These are phyloP conservation scores for Pelosia muscerda DNA, from an alignment of 2,888 invertebrate genomes.

Conservation along the genomic window DNA sequence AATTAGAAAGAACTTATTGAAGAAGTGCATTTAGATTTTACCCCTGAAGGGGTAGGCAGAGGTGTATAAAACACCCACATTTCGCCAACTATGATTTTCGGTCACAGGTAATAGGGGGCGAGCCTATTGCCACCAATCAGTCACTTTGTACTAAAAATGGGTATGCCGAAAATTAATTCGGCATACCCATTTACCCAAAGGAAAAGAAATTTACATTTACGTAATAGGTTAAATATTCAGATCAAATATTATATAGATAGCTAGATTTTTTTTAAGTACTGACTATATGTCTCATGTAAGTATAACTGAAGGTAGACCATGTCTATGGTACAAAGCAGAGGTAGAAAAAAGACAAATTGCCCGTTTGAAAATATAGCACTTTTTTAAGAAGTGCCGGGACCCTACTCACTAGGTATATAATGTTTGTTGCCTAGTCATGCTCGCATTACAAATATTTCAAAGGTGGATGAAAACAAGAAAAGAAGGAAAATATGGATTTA, in stretches of 20 bases:
- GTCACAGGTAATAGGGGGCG: no score
- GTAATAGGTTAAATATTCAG: neutral
- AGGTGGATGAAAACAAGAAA: conserved; percentile 3
- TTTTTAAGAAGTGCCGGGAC: neutral
- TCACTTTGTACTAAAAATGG: no score
- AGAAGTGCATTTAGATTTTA: neutral
- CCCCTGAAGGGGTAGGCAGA: no score
- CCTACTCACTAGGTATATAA: neutral
- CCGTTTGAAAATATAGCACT: neutral
- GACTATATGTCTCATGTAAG: no score
- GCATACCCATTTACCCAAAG: no score
- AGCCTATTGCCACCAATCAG: no score
- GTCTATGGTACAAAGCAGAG: neutral
- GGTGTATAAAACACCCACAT: no score
- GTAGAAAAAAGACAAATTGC: neutral
- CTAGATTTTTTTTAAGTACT: no score
- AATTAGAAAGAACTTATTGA: neutral
- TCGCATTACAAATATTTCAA: conserved; percentile 5
- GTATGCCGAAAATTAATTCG: no score
- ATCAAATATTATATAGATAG: neutral
- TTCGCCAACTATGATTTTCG: no score
- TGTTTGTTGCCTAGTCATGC: conserved; percentile 1
- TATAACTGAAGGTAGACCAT: neutral
- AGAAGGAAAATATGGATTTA: neutral
- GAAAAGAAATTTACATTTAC: neutral